These are phyloP conservation scores for Cephus sareptanus DNA, from an alignment of 2,888 invertebrate genomes.

Conservation along the genomic window DNA sequence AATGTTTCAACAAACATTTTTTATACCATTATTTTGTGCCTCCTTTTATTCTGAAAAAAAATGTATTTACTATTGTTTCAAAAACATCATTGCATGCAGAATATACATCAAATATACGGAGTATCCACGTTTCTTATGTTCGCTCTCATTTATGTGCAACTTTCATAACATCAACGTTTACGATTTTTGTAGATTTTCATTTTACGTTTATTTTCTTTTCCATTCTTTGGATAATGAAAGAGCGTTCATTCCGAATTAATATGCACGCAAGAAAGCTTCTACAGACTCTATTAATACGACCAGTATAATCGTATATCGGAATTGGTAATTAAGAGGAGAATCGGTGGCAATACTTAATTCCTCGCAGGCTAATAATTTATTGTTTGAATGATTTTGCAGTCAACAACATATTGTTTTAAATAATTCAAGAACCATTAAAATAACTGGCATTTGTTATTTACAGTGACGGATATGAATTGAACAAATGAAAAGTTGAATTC, in stretches of 20 bases:
- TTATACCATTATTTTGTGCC: neutral
- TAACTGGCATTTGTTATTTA: neutral
- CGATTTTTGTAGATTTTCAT: neutral
- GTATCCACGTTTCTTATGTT: neutral
- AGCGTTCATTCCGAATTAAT: neutral
- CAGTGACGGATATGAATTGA: neutral
- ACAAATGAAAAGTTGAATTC: no score
- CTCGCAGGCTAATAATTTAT: neutral
- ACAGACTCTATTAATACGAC: neutral
- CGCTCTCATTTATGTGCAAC: neutral
- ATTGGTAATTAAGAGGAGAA: neutral
- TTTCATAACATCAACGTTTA: neutral
- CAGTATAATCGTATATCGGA: neutral
- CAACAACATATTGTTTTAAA: neutral
- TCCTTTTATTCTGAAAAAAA: neutral
- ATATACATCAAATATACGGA: neutral
- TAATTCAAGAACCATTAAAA: neutral
- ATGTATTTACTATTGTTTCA: neutral
- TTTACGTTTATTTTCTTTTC: neutral
- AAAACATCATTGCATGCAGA: neutral
- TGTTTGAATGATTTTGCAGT: neutral
- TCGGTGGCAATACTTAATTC: neutral
- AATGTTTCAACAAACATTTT: neutral
- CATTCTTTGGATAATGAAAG: neutral
- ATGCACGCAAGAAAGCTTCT: neutral